Evolutionary conservation across 2,797 vertebrate genomes (phyloP).

Genomic region (Syngnathus acus): DNA sequence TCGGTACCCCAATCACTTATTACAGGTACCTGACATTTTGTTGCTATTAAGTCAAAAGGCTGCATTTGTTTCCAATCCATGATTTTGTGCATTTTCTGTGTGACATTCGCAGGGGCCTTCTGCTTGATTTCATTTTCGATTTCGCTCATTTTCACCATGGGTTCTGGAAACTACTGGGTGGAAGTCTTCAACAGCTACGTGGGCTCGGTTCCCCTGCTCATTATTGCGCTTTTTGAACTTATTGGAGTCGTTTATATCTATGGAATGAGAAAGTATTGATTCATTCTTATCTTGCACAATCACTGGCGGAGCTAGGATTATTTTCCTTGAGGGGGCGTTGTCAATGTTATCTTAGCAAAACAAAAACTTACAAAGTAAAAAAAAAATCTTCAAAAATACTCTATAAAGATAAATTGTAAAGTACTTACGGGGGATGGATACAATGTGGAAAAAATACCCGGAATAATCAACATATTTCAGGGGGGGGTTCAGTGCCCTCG

Average conservation of each 20-base stretch:
- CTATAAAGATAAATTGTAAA: no score
- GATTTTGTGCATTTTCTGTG: neutral
- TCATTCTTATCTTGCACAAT: neutral
- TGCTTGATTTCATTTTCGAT: constrained; percentile 69
- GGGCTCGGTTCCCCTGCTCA: constrained; percentile 76
- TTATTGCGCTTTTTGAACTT: constrained; percentile 82
- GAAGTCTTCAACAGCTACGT: constrained; percentile 82
- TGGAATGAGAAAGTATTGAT: constrained; percentile 75
- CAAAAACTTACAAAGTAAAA: no score
- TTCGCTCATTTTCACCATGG: constrained; percentile 76
- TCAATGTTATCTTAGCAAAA: no score
- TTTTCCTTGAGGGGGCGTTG: no score
- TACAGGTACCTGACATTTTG: constrained; percentile 69
- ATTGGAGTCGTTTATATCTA: constrained; percentile 67
- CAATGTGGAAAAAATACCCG: no score
- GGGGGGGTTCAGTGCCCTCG: no score
- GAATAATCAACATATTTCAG: no score
- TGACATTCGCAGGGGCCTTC: constrained; percentile 56
- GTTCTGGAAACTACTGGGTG: constrained; percentile 90
- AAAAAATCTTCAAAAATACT: no score
- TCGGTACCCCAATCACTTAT: constrained; percentile 71
- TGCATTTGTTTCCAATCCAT: neutral
- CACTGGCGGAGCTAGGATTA: no score
- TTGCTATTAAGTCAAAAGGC: neutral
- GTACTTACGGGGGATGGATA: no score